These are phyloP conservation scores for Lordiphosa fenestrarum DNA, from an alignment of 2,888 invertebrate genomes.

Conservation along the genomic window DNA sequence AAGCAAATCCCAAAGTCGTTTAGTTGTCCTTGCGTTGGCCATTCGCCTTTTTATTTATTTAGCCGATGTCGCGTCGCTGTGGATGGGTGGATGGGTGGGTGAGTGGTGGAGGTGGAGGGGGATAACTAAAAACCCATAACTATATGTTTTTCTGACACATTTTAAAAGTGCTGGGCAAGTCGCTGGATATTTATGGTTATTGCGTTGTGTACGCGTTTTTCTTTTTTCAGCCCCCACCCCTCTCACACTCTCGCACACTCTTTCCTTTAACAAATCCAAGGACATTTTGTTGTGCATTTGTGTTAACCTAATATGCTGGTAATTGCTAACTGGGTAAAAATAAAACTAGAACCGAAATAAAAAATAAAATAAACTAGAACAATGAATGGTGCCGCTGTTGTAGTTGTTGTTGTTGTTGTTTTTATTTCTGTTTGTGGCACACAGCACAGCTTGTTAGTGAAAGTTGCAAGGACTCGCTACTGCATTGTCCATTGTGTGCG, in stretches of 20 bases:
- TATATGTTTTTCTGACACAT: conserved; percentile 70
- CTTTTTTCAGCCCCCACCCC: conserved; percentile 1
- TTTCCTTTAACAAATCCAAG: conserved; percentile 48
- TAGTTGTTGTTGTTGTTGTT: conserved; percentile 19
- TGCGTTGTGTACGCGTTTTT: conserved; percentile 41
- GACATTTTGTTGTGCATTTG: conserved; percentile 61
- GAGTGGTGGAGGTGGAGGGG: neutral
- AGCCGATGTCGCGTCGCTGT: conserved; percentile 36
- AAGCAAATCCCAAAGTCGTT: conserved; percentile 59
- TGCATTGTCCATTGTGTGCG: conserved; percentile 32
- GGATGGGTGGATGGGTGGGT: conserved; percentile 3
- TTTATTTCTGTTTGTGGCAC: conserved; percentile 37
- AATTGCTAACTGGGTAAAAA: conserved; percentile 51
- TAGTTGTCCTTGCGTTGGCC: conserved; percentile 45
- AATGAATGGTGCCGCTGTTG: conserved; percentile 24
- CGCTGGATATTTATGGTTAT: conserved; percentile 67
- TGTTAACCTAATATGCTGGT: conserved; percentile 69
- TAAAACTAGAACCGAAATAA: conserved; percentile 10
- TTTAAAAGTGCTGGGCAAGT: conserved; percentile 65
- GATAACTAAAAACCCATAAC: conserved; percentile 64
- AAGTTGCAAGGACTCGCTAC: conserved; percentile 43
- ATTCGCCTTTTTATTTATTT: conserved; percentile 55
- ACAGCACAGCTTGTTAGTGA: conserved; percentile 50
- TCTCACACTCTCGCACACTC: neutral
- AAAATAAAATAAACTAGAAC: conserved; percentile 28